Conservation (phyloP, 2,888 invertebrate species). For the Agriotes lineatus region DNA sequence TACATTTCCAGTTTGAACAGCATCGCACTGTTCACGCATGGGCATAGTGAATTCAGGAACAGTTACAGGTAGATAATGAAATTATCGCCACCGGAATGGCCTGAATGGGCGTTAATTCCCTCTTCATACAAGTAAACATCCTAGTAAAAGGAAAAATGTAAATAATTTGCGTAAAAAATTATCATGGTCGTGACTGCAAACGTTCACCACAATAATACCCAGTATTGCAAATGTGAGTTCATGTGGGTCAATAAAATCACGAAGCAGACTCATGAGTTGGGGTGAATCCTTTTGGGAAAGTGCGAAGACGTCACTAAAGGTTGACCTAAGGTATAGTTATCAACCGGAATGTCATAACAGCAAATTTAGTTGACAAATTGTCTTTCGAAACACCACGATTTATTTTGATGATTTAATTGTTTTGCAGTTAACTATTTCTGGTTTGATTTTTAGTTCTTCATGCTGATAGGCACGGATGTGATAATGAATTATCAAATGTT, state of each 20-base stretch:
- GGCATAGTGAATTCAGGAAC: not conserved
- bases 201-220: constrained; percentile 1
- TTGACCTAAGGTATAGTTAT: constrained; percentile 14
- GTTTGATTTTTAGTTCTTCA: no score
- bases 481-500: no score
- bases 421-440: no score
- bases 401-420: no score
- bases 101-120: constrained; percentile 6
- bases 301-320: constrained; percentile 4
- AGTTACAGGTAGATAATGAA: not conserved
- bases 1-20: not conserved
- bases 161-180: constrained; percentile 22
- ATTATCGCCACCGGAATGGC: not conserved
- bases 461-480: no score
- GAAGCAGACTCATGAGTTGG: constrained; percentile 10
- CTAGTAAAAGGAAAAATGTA: constrained; percentile 10
- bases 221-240: constrained; percentile 17
- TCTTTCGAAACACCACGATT: no score
- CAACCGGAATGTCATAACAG: not conserved
- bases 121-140: constrained; percentile 5
- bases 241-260: constrained; percentile 27
- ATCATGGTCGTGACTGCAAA: constrained; percentile 4
- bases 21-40: not conserved
- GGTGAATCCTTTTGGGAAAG: not conserved
- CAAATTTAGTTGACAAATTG: not conserved